Evolutionary conservation across 1,140 invertebrate genomes (phyloP).

Genomic region (Drosophila albomicans): DNA sequence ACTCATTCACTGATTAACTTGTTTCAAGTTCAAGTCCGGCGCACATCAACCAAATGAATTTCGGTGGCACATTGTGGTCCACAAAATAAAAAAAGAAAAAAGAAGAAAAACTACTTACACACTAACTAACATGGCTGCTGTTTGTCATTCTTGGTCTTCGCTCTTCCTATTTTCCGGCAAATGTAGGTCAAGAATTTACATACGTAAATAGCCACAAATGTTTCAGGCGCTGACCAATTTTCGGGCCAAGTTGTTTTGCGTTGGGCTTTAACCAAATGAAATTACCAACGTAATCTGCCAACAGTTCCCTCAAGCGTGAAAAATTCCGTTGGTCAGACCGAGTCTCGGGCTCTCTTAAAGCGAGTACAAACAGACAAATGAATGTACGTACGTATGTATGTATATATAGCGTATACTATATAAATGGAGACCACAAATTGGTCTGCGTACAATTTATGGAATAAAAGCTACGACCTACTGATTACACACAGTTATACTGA

Average conservation of each 20-base stretch:
- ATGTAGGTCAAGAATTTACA: conserved; percentile 51
- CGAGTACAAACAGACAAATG: not conserved
- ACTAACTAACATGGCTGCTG: not conserved
- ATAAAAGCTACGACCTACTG: not conserved
- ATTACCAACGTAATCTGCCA: conserved; percentile 40
- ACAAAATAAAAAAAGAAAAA: not conserved
- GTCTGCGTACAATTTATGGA: conserved; percentile 6
- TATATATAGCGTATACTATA: not conserved
- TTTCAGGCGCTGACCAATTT: conserved; percentile 37
- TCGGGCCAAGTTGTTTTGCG: conserved; percentile 28
- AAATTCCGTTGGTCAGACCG: conserved; percentile 24
- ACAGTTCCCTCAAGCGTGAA: conserved; percentile 42
- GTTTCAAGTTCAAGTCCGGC: not conserved
- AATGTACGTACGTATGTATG: not conserved
- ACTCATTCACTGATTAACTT: not conserved
- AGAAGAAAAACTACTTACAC: not conserved
- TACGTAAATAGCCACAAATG: conserved; percentile 41
- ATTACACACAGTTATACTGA: not conserved
- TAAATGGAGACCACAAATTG: conserved; percentile 1
- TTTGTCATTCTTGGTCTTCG: not conserved
- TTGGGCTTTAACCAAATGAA: conserved; percentile 24
- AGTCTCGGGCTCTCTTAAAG: conserved; percentile 3
- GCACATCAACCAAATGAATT: not conserved
- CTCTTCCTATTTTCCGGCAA: conserved; percentile 1
- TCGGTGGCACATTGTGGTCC: not conserved